Base-by-base conservation (phyloP, 1,140 invertebrate species). In the Drosophila serrata region DNA sequence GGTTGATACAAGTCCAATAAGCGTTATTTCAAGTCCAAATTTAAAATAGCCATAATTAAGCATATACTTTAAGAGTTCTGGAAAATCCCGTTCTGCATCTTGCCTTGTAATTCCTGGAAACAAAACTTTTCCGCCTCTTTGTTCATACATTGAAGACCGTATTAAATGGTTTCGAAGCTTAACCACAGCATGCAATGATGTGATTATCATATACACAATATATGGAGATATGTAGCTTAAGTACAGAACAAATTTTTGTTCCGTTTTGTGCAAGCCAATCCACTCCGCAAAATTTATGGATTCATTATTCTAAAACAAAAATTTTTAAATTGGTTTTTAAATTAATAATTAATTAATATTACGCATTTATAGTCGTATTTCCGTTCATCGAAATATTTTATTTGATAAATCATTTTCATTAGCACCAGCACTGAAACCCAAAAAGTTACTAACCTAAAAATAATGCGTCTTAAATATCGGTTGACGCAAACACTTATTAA, bases 391-490 rank as follows among this genome's bases (percentile, higher is more conserved):
- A 99, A 97, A 82, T 98, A 97, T 48, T 97, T 94, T 51, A 99
- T 97, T 94, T 99, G 98, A 93, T 98, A 99, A 9, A 99, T 95
- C 98, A 99, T 99, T 93, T 98, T 98, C 3, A 95, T 94, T 40
- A 99, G 95, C 60, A 99, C 94, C 15, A 99, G 94, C 1, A 97
- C 67, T 13, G 96, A 96, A 6, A 97, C 95, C 67, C 96, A 94
- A 27, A 97, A 94, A 6, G 97, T 96, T 79, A 96, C 96, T 1
- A 96, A 87, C 40, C 98, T 96, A 43, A 96, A 95, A n/a, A 97
- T 94, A 39, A 96, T 92, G 6, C 95, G 93, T 86, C 97, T 95
- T 19, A 96, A 93, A 12, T 93, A 94, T 11, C 94, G 94, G 53
- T 94, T 94, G 40, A 96, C 94, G 39, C 96, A 95, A 13, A 98